Base-by-base conservation (phyloP, 2,797 vertebrate genomes). In the Tachyglossus aculeatus region DNA sequence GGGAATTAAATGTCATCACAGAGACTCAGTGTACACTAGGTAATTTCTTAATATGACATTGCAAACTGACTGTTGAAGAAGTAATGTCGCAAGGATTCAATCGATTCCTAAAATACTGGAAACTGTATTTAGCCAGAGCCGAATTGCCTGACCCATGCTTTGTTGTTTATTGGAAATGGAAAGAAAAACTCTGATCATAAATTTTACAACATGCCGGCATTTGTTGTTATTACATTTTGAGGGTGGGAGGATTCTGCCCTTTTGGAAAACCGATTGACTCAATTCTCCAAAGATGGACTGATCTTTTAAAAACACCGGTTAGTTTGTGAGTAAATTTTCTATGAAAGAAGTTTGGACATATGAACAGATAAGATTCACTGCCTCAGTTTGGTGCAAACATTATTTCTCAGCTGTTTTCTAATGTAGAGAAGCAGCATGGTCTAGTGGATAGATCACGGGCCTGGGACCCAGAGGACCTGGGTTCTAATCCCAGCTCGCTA, bases 21-120 rank as follows among this genome's bases (percentile, higher is more conserved):
- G 98, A 99, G 85, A 99, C 98, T 9, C 98, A 99, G 43, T 99
- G 98, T 85, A 99, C 98, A 11, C 89, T 99, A 80, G 98, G 98
- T 99, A 94, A 88, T 88, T 47, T 37, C 32, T 16, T 21, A 4
- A 4, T 2, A 12, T 4, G 15, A 1, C 2, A 67, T 19, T 32
- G 41, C 64, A 65, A 9, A 25, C 6, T 1, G 9, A 8, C 5
- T 0, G 0, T 10, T 18, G 18, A 31, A 37, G 67, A 68, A 3
- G 3, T 13, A 4, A 2, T 27, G 27, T 0, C 24, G 7, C 12
- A n/a, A 14, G 21, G 18, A 9, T n/a, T 2, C n/a, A n/a, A n/a
- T n/a, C n/a, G n/a, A n/a, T 29, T 45, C 13, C 32, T 41, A 12
- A 39, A 25, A 9, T 25, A 43, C 7, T 67, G 68, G 27, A 53